Evolutionary conservation across 2,113 vertebrate species (phyloP).

Genomic region (Phylloscopus trochiloides): DNA sequence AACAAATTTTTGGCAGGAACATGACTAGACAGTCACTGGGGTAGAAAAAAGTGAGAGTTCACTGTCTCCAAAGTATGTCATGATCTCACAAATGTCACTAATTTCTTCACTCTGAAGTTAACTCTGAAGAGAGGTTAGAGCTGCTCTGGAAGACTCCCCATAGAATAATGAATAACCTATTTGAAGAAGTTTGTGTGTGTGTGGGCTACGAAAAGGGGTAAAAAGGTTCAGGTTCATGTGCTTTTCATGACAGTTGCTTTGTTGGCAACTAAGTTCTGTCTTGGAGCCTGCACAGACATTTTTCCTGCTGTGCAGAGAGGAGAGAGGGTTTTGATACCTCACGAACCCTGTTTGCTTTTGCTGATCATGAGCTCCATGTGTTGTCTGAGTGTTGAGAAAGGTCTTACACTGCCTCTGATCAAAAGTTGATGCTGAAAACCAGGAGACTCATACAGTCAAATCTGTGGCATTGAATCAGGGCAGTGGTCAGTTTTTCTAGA

Average conservation of each 20-base stretch:
- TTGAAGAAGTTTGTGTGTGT: not conserved
- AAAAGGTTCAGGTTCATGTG: not conserved
- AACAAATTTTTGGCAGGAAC: slow-evolving; percentile 51
- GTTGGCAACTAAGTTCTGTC: not conserved
- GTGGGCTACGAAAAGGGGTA: not conserved
- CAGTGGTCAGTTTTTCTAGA: not conserved
- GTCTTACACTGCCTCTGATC: not conserved
- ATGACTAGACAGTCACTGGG: not conserved
- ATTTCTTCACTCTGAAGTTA: not conserved
- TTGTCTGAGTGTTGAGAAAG: not conserved
- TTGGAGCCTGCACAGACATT: not conserved
- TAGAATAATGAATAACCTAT: not conserved
- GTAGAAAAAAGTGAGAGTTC: not conserved
- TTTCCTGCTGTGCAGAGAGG: not conserved
- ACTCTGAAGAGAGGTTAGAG: not conserved
- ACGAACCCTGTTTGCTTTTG: not conserved
- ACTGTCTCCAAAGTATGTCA: not conserved
- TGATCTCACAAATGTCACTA: not conserved
- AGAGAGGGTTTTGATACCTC: not conserved
- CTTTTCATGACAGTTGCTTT: not conserved
- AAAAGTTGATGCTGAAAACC: not conserved
- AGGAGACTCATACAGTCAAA: not conserved
- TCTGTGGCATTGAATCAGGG: not conserved
- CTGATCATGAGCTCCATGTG: not conserved
- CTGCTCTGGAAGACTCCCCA: not conserved